Evolutionary conservation across 2,113 vertebrate genomes (phyloP).

Genomic region (Casuarius casuarius): DNA sequence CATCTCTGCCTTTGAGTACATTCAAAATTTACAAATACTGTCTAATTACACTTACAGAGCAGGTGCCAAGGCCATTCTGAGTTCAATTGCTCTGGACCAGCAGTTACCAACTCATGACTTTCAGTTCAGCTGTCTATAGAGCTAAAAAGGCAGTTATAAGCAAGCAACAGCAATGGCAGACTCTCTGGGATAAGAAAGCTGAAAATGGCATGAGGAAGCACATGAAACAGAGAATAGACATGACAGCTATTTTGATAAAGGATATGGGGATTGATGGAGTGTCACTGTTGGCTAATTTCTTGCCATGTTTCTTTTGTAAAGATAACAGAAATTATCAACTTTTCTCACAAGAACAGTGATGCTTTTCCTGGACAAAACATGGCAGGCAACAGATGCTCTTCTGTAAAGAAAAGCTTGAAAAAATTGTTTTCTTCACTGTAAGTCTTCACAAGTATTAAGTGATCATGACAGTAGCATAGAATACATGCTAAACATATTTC

Average conservation of each 20-base stretch:
- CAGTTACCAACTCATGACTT: background rate
- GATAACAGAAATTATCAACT: background rate
- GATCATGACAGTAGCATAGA: background rate
- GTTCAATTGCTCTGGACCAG: background rate
- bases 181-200: background rate
- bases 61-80: background rate
- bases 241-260: background rate
- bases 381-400: background rate
- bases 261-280: accelerated
- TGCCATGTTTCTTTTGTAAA: too few relatives aligned
- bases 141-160: background rate
- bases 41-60: background rate
- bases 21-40: background rate
- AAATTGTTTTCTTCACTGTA: background rate
- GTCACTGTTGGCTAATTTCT: background rate
- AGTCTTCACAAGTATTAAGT: background rate
- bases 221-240: background rate
- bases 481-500: background rate
- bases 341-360: background rate
- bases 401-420: background rate
- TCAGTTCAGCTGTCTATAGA: background rate
- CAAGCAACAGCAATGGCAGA: background rate
- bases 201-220: background rate
- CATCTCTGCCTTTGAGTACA: background rate
- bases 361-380: background rate